Base-by-base conservation (phyloP, 2,113 vertebrate genomes). In the Neolamprologus variostigma region DNA sequence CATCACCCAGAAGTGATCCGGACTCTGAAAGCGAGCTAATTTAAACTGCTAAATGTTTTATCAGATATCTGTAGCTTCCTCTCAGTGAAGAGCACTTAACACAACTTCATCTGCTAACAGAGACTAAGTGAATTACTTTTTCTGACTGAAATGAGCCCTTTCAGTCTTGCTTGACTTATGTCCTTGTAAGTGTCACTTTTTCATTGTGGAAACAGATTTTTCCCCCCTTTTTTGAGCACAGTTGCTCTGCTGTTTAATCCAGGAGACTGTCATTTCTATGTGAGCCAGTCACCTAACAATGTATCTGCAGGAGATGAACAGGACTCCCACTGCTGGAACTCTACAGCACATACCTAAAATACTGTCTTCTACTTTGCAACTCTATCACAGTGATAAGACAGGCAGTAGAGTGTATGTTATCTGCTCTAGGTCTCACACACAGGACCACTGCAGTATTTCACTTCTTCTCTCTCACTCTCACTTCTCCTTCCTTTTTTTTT, bases 361-460 rank as follows among this genome's bases (percentile, higher is more conserved):
- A 55, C 37, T 81, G 76, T n/a, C 86, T 73, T 59, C 47, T 89
- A 9, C 31, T 86, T 61, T 88, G 79, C 80, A 85, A 63, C 79
- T 83, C 88, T 37, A 12, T 59, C 50, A 26, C 14, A 5, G 59
- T 37, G 88, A 88, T 91, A 87, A 88, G 81, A 79, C 76, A 81
- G 40, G 55, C 80, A 81, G 53, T 31, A 21, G 61, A 51, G 82
- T 79, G 47, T 87, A 76, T 21, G 73, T 88, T 81, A 89, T 93
- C 89, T 86, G 80, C 68, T 92, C 79, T 37, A 85, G 82, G 87
- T 91, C 51, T 23, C 23, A 28, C 71, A 85, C 80, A 79, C 81
- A 53, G 80, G 59, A 88, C 83, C 88, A 86, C 93, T 95, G 94
- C 92, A 90, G 87, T 88, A 91, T 93, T 92, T 84, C 80, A 37